phyloP scores from a whole-genome alignment of 2,888 invertebrate genomes.

The Tetranychus piercei region DNA sequence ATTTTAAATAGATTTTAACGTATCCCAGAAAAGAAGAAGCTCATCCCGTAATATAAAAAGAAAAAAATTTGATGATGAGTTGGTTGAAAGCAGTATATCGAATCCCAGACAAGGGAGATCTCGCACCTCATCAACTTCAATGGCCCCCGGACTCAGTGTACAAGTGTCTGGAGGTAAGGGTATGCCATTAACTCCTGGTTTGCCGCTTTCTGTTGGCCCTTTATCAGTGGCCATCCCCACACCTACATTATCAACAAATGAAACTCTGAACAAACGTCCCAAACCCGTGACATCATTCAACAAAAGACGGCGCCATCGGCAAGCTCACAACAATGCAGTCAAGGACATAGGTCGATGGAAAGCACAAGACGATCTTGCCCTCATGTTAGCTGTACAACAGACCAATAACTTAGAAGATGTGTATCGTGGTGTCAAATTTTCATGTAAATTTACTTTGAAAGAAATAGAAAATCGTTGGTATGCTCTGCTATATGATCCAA shows the following conservation, averaged over 20 bases:
- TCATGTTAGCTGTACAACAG: slow-evolving; percentile 83
- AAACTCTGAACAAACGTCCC: neutral
- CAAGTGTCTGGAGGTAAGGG: too few relatives aligned
- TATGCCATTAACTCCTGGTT: too few relatives aligned
- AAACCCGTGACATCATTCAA: slow-evolving; percentile 22
- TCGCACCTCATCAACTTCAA: neutral
- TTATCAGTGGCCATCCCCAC: neutral
- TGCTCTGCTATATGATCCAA: slow-evolving; percentile 79
- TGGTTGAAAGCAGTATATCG: slow-evolving; percentile 66
- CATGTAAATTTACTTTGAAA: slow-evolving; percentile 75
- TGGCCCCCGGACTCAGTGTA: neutral
- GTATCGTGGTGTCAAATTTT: slow-evolving; percentile 80
- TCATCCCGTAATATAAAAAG: slow-evolving; percentile 86
- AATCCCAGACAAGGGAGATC: slow-evolving; percentile 20
- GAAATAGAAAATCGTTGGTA: slow-evolving; percentile 94
- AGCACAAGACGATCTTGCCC: slow-evolving; percentile 80
- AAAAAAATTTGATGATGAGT: slow-evolving; percentile 86
- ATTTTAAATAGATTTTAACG: neutral
- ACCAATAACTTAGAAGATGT: slow-evolving; percentile 45
- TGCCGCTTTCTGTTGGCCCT: neutral
- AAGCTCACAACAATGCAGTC: slow-evolving; percentile 27
- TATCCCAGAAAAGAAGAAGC: slow-evolving; percentile 37
- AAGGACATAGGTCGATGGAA: slow-evolving; percentile 67
- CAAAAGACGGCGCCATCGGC: slow-evolving; percentile 18
- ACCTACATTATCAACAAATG: slow-evolving; percentile 13